These are phyloP conservation scores for Drosophila murphyi DNA, from an alignment of 1,140 invertebrate genomes.

Conservation along the genomic window DNA sequence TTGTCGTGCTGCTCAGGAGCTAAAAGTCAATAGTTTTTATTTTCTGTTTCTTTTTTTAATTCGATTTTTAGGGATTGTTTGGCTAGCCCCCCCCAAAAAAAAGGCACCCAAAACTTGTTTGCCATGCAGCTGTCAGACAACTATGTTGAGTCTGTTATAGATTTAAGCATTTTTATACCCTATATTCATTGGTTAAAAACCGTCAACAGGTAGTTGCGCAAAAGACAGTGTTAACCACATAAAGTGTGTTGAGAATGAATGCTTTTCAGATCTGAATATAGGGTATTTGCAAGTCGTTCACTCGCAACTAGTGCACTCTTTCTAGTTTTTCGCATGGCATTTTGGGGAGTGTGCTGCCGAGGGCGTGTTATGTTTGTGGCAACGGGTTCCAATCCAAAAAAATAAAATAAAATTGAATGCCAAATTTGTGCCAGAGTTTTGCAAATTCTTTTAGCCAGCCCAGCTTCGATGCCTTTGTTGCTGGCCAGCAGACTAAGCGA, in stretches of 20 bases:
- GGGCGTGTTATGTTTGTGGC: slow-evolving; percentile 27
- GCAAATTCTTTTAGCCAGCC: slow-evolving; percentile 47
- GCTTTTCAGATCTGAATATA: background rate
- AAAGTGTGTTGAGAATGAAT: too few species aligned
- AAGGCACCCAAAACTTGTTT: slow-evolving; percentile 56
- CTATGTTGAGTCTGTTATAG: slow-evolving; percentile 33
- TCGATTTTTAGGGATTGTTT: slow-evolving; percentile 59
- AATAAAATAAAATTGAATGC: slow-evolving; percentile 53
- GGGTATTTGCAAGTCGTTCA: background rate
- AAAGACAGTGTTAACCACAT: too few species aligned
- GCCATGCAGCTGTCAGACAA: slow-evolving; percentile 60
- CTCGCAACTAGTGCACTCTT: background rate
- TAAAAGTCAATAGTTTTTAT: slow-evolving; percentile 31
- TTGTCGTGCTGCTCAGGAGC: slow-evolving; percentile 37
- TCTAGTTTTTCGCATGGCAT: slow-evolving; percentile 34
- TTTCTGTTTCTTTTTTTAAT: slow-evolving; percentile 31
- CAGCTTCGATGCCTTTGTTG: too few species aligned
- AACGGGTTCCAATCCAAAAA: slow-evolving; percentile 39
- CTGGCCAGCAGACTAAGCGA: slow-evolving; percentile 19
- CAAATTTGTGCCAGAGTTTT: slow-evolving; percentile 58
- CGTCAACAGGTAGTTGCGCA: too few species aligned
- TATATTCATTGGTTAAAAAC: background rate
- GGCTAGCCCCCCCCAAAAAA: slow-evolving; percentile 8
- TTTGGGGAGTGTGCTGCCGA: slow-evolving; percentile 45
- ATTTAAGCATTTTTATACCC: slow-evolving; percentile 25